A percentile compares a stretch with the other conserved stretches of the same genome.
Evolutionary conservation across 2,888 invertebrate species (phyloP).

Genomic region (Litoditis marina): DNA sequence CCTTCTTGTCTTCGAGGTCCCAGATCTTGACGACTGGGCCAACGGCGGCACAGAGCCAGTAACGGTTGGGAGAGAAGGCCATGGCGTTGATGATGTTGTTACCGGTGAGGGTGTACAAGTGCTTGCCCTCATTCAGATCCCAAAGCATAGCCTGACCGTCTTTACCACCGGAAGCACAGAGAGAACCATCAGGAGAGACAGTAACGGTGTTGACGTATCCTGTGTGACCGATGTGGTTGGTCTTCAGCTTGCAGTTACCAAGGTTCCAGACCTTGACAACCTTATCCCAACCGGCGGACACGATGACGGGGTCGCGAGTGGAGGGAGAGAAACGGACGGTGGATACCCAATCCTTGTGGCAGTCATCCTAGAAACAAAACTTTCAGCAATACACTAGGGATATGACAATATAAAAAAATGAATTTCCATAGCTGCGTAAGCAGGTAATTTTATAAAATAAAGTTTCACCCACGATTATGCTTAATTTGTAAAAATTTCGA

Average conservation of each 20-base stretch:
- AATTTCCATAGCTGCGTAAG: not conserved
- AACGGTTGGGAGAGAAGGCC: constrained; percentile 94
- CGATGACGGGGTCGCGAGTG: constrained; percentile 95
- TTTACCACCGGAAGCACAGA: constrained; percentile 93
- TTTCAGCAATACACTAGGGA: not conserved
- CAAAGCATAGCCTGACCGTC: constrained; percentile 99
- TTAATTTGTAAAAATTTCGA: no score
- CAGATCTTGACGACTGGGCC: constrained; percentile 97
- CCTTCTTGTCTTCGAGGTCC: constrained; percentile 98
- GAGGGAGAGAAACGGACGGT: constrained; percentile 98
- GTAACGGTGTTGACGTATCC: constrained; percentile 98
- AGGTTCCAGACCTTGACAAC: constrained; percentile 85
- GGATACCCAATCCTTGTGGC: constrained; percentile 96
- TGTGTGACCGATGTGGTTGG: constrained; percentile 93
- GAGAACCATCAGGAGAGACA: constrained; percentile 96
- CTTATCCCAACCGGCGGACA: constrained; percentile 97
- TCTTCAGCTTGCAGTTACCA: constrained; percentile 96
- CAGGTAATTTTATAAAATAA: no score
- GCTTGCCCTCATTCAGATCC: constrained; percentile 99
- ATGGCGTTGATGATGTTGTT: constrained; percentile 96
- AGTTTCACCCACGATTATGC: no score
- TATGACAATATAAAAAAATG: not conserved
- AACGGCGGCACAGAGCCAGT: constrained; percentile 98
- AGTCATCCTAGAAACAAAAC: constrained; percentile 68
- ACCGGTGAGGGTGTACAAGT: constrained; percentile 95